Evolutionary conservation across 2,797 vertebrate genomes (phyloP).

Genomic region (Amazona ochrocephala): DNA sequence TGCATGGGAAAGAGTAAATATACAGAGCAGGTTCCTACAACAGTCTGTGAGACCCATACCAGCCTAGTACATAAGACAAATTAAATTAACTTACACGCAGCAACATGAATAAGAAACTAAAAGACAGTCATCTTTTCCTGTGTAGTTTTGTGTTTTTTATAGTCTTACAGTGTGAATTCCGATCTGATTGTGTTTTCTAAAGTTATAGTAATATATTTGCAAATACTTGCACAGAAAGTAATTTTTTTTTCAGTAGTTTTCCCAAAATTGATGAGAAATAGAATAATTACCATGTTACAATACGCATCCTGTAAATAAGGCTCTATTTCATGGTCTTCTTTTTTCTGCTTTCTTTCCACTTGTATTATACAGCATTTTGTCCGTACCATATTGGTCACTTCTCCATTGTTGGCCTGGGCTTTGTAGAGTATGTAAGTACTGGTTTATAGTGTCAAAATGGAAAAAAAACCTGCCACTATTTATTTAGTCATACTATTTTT

Average conservation of each 20-base stretch:
- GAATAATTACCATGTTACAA: not conserved
- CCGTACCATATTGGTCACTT: slow-evolving; percentile 99
- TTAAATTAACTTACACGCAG: not conserved
- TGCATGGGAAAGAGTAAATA: not conserved
- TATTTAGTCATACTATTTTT: not conserved
- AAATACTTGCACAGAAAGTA: not conserved
- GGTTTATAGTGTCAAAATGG: not conserved
- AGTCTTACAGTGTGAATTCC: not conserved
- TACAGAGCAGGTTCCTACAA: not conserved
- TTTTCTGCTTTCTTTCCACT: not conserved
- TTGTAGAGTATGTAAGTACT: slow-evolving; percentile 95
- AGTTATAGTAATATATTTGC: not conserved
- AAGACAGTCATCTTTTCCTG: not conserved
- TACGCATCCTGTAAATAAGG: not conserved
- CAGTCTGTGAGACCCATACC: not conserved
- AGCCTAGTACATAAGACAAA: not conserved
- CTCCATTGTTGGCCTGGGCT: slow-evolving; percentile 95
- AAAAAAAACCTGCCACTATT: not conserved
- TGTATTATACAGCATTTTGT: slow-evolving; percentile 88
- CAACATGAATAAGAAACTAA: not conserved
- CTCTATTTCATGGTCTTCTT: slow-evolving; percentile 23
- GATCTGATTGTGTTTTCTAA: not conserved
- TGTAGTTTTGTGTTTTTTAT: not conserved
- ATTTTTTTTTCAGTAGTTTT: not conserved
- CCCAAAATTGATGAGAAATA: not conserved